Evolutionary conservation across 2,888 invertebrate species (phyloP).

Genomic region (Peribatodes rhomboidaria): DNA sequence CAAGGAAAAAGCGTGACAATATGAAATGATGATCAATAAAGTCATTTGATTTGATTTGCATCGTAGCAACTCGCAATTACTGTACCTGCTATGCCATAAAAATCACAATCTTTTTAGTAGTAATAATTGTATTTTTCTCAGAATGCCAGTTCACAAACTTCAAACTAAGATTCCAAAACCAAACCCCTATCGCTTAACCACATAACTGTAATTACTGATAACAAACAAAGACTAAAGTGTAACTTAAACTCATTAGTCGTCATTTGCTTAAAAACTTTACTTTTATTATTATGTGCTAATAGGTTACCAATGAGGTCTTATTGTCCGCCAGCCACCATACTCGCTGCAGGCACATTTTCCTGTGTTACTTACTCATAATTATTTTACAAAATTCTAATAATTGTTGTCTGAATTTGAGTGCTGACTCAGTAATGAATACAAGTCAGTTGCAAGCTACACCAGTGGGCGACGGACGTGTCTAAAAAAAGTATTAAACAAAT

Average conservation of each 20-base stretch:
- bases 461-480: slow-evolving; percentile 15
- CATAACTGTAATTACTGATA: too few relatives aligned
- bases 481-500: background rate
- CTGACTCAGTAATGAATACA: slow-evolving; percentile 20
- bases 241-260: background rate
- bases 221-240: too few relatives aligned
- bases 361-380: slow-evolving; percentile 29
- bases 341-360: slow-evolving; percentile 13
- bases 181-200: too few relatives aligned
- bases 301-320: background rate
- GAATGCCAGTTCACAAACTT: too few relatives aligned
- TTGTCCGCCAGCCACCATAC: background rate
- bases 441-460: slow-evolving; percentile 9
- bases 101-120: too few relatives aligned
- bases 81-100: too few relatives aligned
- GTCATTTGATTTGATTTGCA: too few relatives aligned
- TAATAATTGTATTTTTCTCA: too few relatives aligned
- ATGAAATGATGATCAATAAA: too few relatives aligned
- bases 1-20: too few relatives aligned
- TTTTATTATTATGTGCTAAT: background rate
- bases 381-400: slow-evolving; percentile 14
- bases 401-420: slow-evolving; percentile 12
- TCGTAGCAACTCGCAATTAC: too few relatives aligned
- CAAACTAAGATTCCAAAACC: too few relatives aligned
- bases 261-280: background rate